Evolutionary conservation across 2,113 vertebrate species (phyloP), one percentile per base, ranked within the genome.

Genomic region (Ameiurus melas): DNA sequence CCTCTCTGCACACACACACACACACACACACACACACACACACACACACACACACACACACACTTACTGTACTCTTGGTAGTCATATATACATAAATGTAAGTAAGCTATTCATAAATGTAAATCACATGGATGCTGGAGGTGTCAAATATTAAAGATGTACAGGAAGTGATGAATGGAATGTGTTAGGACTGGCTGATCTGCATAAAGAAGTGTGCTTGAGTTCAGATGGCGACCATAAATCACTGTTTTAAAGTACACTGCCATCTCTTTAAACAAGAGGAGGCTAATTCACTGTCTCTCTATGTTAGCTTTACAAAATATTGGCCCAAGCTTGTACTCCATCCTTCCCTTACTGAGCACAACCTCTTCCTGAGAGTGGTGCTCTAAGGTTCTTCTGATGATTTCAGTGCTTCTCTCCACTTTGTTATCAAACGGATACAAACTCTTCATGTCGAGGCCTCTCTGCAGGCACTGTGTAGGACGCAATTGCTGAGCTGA

Each of bases 81-180:
- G 19, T 75, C 19, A 43, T 25, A 47, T 71, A 33, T 75, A 43
- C 71, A 75, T 43, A 75, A 43, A 43, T 75, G 71, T 22, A 43
- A 51, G 5, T n/a, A 16, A 53, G 9, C 9, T 13, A 10, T 77
- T 77, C 27, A 47, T n/a, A 57, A 51, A 51, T 68, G 43, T n/a
- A 57, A 71, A 47, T 68, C 55, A 73, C 33, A 82, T 25, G 83
- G 16, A 85, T 86, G 83, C 39, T 83, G 13, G 53, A 81, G 77
- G 16, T 86, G 84, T 79, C 81, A 53, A 77, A 89, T 25, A 22
- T 85, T 78, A 53, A 75, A 84, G 84, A 89, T 84, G 77, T 89
- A 93, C 93, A 89, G 68, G 90, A 89, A 86, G 73, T 93, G 92
- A 94, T 94, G 92, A 93, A 94, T 94, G 89, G 90, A 91, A 90